phyloP scores from a whole-genome alignment of 2,888 invertebrate species.

The Drosophila siamana region DNA sequence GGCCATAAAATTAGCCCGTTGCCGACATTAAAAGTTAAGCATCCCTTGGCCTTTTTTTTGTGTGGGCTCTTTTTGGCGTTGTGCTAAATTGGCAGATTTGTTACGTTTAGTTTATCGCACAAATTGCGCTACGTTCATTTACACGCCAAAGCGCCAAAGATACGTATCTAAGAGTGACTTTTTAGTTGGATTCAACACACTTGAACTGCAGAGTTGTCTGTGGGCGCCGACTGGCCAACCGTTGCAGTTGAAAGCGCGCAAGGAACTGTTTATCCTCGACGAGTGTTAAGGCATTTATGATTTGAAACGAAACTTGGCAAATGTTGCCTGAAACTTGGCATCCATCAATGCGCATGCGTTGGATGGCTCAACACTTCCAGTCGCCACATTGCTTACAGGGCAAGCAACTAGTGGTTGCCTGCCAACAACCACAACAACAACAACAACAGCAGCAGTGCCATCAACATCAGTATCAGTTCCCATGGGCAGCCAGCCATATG shows the following conservation, averaged over 20 bases:
- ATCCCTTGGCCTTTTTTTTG: constrained; percentile 15
- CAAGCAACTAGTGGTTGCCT: constrained; percentile 76
- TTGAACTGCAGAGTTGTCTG: background rate
- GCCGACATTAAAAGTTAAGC: constrained; percentile 62
- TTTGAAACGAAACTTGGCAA: constrained; percentile 46
- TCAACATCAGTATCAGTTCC: constrained; percentile 26
- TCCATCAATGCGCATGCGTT: constrained; percentile 68
- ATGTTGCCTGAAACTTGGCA: constrained; percentile 59
- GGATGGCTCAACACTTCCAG: constrained; percentile 51
- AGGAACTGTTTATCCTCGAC: constrained; percentile 71
- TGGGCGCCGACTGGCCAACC: constrained; percentile 54
- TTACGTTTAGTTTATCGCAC: constrained; percentile 19
- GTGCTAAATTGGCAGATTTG: constrained; percentile 45
- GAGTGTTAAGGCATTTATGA: constrained; percentile 65
- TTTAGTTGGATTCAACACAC: constrained; percentile 1
- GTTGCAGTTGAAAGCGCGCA: constrained; percentile 76
- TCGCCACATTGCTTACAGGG: constrained; percentile 47
- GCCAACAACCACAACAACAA: constrained; percentile 19
- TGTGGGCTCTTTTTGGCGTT: background rate
- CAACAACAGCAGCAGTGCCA: constrained; percentile 10
- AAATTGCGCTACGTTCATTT: constrained; percentile 15
- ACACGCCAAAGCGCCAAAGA: constrained; percentile 22
- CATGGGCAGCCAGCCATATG: constrained; percentile 64
- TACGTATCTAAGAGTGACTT: constrained; percentile 20
- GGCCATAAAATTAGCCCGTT: constrained; percentile 65